Evolutionary conservation across 2,888 invertebrate species (phyloP).

Genomic region (Drosophila testacea): DNA sequence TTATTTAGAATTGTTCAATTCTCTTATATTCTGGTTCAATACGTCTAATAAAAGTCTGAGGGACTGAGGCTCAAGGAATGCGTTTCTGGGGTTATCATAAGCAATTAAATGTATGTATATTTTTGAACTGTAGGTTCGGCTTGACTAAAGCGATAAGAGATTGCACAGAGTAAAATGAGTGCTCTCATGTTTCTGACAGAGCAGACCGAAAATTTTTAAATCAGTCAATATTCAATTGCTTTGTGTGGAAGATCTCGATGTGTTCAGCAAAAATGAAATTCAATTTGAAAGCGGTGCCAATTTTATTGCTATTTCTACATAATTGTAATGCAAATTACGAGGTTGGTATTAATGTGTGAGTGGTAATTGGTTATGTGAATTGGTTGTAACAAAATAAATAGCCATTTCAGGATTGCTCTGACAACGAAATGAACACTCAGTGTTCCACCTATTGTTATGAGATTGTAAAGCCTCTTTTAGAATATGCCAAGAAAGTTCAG

Average conservation of each 20-base stretch:
- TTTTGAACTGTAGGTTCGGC: neutral
- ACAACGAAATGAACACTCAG: neutral
- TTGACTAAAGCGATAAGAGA: neutral
- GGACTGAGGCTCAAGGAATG: neutral
- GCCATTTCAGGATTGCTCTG: neutral
- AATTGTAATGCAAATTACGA: neutral
- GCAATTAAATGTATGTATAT: neutral
- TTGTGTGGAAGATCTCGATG: neutral
- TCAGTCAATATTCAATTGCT: neutral
- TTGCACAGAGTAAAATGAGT: neutral
- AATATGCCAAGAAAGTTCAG: neutral
- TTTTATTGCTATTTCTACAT: neutral
- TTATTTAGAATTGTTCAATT: too few species aligned
- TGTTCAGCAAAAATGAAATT: neutral
- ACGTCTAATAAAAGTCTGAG: neutral
- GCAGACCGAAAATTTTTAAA: too few species aligned
- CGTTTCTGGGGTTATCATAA: neutral
- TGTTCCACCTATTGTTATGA: slow-evolving; percentile 31
- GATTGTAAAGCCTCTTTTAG: slow-evolving; percentile 24
- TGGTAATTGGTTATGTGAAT: neutral
- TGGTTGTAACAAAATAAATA: neutral
- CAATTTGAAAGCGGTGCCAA: neutral
- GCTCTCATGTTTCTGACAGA: neutral
- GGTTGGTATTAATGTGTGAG: neutral
- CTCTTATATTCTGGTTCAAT: too few species aligned